These are phyloP conservation scores for Jaculus jaculus DNA, from an alignment of 2,113 vertebrate species.

Conservation along the genomic window DNA sequence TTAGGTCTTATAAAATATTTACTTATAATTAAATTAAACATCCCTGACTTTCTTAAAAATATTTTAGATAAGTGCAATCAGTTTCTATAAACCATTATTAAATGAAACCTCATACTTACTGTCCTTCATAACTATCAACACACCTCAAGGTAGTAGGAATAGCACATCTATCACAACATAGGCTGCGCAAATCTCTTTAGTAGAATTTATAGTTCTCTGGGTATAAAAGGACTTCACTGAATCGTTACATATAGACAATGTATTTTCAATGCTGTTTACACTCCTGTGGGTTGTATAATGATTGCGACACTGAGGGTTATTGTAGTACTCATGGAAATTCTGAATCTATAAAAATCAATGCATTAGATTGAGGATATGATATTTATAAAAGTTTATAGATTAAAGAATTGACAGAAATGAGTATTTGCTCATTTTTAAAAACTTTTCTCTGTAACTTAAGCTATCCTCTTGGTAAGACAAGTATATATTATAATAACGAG, in stretches of 20 bases:
- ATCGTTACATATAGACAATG: constrained; percentile 85
- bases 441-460: not conserved
- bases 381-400: constrained; percentile 14
- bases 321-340: constrained; percentile 75
- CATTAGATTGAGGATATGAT: not conserved
- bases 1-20: not conserved
- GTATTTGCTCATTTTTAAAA: constrained; percentile 24
- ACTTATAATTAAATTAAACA: not conserved
- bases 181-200: constrained; percentile 18
- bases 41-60: not conserved
- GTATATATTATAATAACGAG: constrained; percentile 72
- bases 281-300: constrained; percentile 69
- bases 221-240: constrained; percentile 77
- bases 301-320: constrained; percentile 69
- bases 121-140: not conserved
- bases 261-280: constrained; percentile 81
- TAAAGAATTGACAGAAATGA: not conserved
- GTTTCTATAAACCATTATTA: not conserved
- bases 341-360: constrained; percentile 40
- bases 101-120: not conserved
- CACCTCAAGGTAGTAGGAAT: not conserved
- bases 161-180: not conserved
- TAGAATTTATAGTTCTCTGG: not conserved
- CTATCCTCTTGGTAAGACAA: constrained; percentile 67
- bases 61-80: constrained; percentile 18